Evolutionary conservation across 2,113 vertebrate genomes (phyloP), one percentile per base, ranked within the genome.

Genomic region (Pygoscelis antarcticus): DNA sequence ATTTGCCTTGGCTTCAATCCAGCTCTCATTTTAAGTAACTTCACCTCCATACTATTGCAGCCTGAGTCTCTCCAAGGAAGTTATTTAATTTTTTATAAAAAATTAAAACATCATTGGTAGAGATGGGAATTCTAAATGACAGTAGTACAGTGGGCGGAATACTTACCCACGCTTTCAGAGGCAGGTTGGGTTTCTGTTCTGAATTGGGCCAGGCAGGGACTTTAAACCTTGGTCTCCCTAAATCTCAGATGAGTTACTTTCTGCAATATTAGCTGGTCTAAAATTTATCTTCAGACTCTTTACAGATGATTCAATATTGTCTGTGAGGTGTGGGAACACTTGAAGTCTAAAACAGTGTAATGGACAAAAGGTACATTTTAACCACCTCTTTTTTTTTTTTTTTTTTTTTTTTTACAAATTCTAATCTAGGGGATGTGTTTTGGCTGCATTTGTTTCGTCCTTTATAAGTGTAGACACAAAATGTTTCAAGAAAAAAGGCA

Each of bases 81-180:
- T 42, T 27, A 83, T 76, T 80, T 77, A 30, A 36, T 17, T 72
- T 92, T 80, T 95, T 77, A 57, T 90, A 27, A 88, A 93, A 92
- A 72, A 38, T n/a, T 65, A 25, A 85, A 91, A 22, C 10, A 40
- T 40, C 0, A 0, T 49, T 76, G 49, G 9, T 65, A 49, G 22
- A 69, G 40, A 62, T 16, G 26, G 12, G 47, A 93, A 72, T 76
- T 88, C 12, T 77, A 80, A 92, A 83, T 52, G 34, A 11, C 22
- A 29, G 49, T 77, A 54, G 22, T 1, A 2, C 4, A 46, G 38
- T 47, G 34, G 18, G 23, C 2, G 4, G 32, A 87, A 54, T 66
- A 58, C 26, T 81, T 74, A 58, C 6, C 25, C 19, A 27, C 1
- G 0, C 9, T 58, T 89, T 57, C 40, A 78, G 55, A 62, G 49